phyloP scores from a whole-genome alignment of 2,797 vertebrate species.

The Coendou prehensilis region DNA sequence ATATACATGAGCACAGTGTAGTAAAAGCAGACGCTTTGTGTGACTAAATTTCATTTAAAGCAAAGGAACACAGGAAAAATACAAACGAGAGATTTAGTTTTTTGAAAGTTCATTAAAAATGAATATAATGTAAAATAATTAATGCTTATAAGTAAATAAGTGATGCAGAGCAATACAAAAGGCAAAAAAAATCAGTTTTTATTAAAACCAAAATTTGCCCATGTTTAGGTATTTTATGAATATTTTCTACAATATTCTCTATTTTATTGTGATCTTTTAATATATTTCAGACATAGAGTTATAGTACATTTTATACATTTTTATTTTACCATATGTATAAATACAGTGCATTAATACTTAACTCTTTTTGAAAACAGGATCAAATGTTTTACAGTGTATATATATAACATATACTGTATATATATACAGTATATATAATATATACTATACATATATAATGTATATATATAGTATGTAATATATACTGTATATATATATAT shows the following conservation, averaged over 20 bases:
- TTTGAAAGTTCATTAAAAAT: not conserved
- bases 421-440: not conserved
- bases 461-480: no score
- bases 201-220: not conserved
- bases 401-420: not conserved
- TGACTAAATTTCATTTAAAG: not conserved
- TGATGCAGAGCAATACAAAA: not conserved
- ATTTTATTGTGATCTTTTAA: not conserved
- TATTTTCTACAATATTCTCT: not conserved
- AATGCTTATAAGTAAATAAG: not conserved
- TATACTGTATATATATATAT: not conserved
- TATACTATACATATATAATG: not conserved
- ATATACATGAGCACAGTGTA: not conserved
- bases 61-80: not conserved
- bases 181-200: constrained; percentile 3
- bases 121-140: not conserved
- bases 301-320: not conserved
- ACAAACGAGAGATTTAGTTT: not conserved
- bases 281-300: not conserved
- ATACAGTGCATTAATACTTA: not conserved
- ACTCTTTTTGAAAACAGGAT: not conserved
- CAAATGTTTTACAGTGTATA: not conserved
- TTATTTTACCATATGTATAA: not conserved
- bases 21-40: not conserved
- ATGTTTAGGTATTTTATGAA: not conserved